These are phyloP conservation scores for Aplochiton taeniatus DNA, from an alignment of 2,797 vertebrate species.

Conservation along the genomic window DNA sequence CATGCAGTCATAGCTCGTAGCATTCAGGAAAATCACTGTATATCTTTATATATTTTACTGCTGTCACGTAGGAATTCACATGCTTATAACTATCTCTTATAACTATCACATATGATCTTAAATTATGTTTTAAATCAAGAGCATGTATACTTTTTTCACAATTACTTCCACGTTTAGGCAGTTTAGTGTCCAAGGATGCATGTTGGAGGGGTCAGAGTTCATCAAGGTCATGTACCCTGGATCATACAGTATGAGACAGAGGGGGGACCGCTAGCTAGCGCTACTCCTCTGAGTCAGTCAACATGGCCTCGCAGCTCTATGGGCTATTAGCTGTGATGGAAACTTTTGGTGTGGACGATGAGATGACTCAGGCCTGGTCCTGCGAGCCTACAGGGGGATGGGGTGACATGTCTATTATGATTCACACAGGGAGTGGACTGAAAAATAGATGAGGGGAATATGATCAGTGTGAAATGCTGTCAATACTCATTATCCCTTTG, in stretches of 20 bases:
- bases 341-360: conserved; percentile 13
- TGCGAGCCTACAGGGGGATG: not conserved
- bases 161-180: no score
- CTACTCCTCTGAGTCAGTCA: not conserved
- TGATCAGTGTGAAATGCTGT: conserved; percentile 17
- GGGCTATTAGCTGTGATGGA: conserved; percentile 6
- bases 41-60: no score
- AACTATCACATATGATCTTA: no score
- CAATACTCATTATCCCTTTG: conserved; percentile 1
- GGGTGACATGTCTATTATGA: conserved; percentile 32
- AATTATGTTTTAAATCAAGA: no score
- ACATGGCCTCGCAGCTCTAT: not conserved
- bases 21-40: no score
- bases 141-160: no score
- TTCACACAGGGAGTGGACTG: conserved; percentile 43
- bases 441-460: conserved; percentile 24
- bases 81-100: no score
- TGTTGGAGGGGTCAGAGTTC: not conserved
- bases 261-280: no score
- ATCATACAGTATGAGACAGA: no score
- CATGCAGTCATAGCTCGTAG: no score
- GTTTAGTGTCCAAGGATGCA: no score
- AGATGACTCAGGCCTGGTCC: conserved; percentile 41
- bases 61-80: no score
- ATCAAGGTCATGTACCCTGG: not conserved